Percentiles rank a stretch among this genome's conserved stretches.
Conservation (phyloP, 2,797 vertebrate species). For the Lacerta bilineata region DNA sequence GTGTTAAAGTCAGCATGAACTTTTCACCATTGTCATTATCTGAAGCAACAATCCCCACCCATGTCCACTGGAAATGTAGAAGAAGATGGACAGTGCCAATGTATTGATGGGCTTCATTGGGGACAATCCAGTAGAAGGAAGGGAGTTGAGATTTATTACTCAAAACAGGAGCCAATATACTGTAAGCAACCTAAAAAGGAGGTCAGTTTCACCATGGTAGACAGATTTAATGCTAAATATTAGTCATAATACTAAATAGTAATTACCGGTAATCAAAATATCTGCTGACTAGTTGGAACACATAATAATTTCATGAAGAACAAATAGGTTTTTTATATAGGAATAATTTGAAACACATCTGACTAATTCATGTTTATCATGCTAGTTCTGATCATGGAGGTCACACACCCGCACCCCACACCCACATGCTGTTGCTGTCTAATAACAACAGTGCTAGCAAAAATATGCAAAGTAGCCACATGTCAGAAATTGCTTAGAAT, state of each 20-base stretch:
- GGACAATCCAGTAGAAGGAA: conserved; percentile 26
- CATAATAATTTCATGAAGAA: neutral
- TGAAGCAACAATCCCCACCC: conserved; percentile 17
- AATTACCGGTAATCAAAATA: neutral
- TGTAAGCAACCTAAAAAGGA: neutral
- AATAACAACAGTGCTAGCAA: too few species aligned
- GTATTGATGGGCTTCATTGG: conserved; percentile 18
- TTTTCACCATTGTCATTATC: conserved; percentile 24
- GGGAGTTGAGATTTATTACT: conserved; percentile 4
- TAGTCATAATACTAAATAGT: neutral
- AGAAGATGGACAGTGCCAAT: neutral
- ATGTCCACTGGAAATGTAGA: conserved; percentile 25
- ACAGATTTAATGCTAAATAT: neutral
- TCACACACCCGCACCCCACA: too few species aligned
- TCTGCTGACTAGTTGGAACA: too few species aligned
- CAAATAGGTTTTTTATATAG: neutral
- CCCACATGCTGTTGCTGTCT: too few species aligned
- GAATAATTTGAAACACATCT: neutral
- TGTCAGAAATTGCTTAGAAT: too few species aligned
- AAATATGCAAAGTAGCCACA: too few species aligned
- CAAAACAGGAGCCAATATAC: neutral
- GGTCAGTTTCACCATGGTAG: neutral
- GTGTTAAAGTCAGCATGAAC: neutral
- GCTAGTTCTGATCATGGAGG: too few species aligned
- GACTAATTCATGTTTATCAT: too few species aligned